Base-by-base conservation (phyloP, 1,140 invertebrate genomes). In the Formica selysi region DNA sequence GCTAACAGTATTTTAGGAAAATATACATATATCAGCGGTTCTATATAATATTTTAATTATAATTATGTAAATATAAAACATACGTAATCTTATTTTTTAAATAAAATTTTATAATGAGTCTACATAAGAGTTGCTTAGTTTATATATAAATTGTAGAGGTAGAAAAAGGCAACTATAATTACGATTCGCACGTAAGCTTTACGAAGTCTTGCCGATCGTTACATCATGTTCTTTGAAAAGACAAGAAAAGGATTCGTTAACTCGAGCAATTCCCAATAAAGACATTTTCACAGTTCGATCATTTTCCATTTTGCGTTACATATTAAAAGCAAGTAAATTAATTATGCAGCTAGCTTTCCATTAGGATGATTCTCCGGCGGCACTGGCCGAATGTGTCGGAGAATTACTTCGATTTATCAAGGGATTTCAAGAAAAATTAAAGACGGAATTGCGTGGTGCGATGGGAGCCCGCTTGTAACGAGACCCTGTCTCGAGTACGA, bases 401-500 rank as follows among this genome's bases (percentile, higher is more conserved):
- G 57, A 83, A 83, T 83, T 83, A 83, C 54, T 83, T 6, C 57
- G 68, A 83, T 70, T 83, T 83, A 62, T 83, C 79, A 85, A 54
- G 86, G 61, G 80, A 70, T 73, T 73, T 67, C 13, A 83, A 85
- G 59, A 51, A 83, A 67, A 70, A 85, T 85, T 87, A 68, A 79
- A 70, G 73, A 11, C 32, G 32, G 65, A 71, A 85, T 70, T 54
- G 51, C 32, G 32, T 36, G 79, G 29, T 44, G 61, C 68, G 26
- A 62, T 26, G 10, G 22, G 61, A 57, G 41, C 22, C 32, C 29
- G 71, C 64, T 73, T 76, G 78, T 90, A 90, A 90, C 73, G 89
- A 89, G 79, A 76, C 78, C 76, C 62, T 89, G 78, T 59, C 73
- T 70, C 67, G 78, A 89, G 70, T 71, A 71, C 79, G 48, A 41